phyloP scores from a whole-genome alignment of 1,140 invertebrate genomes.

The Oncopeltus fasciatus region DNA sequence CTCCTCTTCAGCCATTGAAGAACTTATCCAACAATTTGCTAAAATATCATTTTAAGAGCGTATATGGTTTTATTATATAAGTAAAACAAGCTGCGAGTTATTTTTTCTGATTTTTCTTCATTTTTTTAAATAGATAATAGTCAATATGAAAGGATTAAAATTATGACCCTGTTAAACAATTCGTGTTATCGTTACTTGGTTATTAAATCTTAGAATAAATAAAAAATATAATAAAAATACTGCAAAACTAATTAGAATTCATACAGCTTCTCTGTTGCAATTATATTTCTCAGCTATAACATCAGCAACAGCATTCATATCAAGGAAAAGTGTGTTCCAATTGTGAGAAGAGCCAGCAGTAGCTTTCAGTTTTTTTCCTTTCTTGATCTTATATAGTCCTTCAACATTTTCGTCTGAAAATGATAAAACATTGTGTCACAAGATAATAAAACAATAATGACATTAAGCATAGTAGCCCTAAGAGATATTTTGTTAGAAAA shows the following conservation, averaged over 20 bases:
- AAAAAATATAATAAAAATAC: slow-evolving; percentile 12
- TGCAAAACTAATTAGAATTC: slow-evolving; percentile 19
- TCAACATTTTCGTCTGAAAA: slow-evolving; percentile 13
- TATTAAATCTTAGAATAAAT: slow-evolving; percentile 11
- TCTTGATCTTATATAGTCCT: slow-evolving; percentile 70
- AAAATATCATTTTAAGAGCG: too few species aligned
- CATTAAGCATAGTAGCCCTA: neutral
- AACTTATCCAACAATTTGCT: too few species aligned
- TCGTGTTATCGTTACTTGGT: too few species aligned
- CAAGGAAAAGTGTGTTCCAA: slow-evolving; percentile 94
- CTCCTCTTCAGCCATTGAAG: too few species aligned
- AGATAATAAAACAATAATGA: neutral
- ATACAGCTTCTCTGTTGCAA: slow-evolving; percentile 72
- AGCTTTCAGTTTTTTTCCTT: slow-evolving; percentile 63
- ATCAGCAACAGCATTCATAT: slow-evolving; percentile 84
- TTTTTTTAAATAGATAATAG: too few species aligned
- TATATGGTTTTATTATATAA: too few species aligned
- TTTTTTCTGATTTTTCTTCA: too few species aligned
- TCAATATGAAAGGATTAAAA: too few species aligned
- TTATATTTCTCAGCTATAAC: slow-evolving; percentile 75
- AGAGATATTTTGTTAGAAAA: too few species aligned
- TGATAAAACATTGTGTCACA: neutral
- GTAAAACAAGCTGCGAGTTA: too few species aligned
- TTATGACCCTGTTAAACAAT: too few species aligned
- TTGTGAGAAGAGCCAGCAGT: slow-evolving; percentile 68